phyloP scores from a whole-genome alignment of 2,797 vertebrate species.

The Scolopax rusticola region DNA sequence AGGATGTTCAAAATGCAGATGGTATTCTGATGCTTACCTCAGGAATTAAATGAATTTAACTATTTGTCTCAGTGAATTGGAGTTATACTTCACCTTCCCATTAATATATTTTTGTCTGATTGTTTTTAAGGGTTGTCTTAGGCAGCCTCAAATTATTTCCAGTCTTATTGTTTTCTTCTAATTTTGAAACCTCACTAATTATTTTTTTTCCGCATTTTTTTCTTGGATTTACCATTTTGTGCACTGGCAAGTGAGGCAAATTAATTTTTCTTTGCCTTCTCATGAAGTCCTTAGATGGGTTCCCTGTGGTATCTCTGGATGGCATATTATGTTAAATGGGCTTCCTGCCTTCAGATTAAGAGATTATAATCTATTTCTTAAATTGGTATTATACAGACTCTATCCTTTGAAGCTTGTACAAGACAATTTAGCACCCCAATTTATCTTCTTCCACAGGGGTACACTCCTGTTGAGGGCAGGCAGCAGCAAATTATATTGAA shows the following conservation, averaged over 20 bases:
- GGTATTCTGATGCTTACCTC: not conserved
- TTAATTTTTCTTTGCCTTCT: not conserved
- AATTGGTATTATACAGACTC: not conserved
- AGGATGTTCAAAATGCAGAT: not conserved
- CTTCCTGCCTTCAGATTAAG: conserved; percentile 13
- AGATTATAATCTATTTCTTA: not conserved
- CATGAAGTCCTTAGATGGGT: not conserved
- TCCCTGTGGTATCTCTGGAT: not conserved
- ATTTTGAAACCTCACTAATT: not conserved
- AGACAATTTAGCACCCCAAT: not conserved
- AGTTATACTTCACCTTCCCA: not conserved
- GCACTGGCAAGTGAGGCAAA: not conserved
- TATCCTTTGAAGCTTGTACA: not conserved
- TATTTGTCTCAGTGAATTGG: not conserved
- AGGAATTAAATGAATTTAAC: not conserved
- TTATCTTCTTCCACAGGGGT: not conserved
- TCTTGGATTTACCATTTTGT: not conserved
- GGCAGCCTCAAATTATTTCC: not conserved
- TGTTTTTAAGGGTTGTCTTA: conserved; percentile 1
- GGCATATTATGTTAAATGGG: not conserved
- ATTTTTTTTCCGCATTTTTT: not conserved
- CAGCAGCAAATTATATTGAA: not conserved
- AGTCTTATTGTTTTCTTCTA: not conserved
- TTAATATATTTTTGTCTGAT: not conserved
- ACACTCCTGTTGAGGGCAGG: not conserved